Evolutionary conservation across 2,888 invertebrate genomes (phyloP), one percentile per base, ranked within the genome.

Genomic region (Watsonalla binaria): DNA sequence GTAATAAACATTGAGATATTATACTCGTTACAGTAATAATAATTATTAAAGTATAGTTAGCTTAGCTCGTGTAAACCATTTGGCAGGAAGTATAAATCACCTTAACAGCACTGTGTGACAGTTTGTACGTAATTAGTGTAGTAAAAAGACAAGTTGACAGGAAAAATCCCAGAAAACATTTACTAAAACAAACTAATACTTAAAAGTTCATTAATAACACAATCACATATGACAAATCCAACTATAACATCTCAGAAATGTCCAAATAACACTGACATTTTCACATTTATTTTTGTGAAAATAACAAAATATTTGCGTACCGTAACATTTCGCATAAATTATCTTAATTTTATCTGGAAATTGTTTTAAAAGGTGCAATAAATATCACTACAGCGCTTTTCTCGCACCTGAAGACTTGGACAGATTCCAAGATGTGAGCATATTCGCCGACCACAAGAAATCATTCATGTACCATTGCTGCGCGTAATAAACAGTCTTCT

Each of bases 391-490:
- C 61, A 65, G 67, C 62, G 59, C 60, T 65, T 69, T 70, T 72
- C 68, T 78, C 68, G 62, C 76, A 78, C 79, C 77, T 80, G 76
- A 69, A 63, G 54, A 59, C 53, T 72, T 76, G 72, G 76, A 74
- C 55, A 51, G 54, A 63, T 59, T 74, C 70, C 74, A 72, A 71
- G 65, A 55, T 52, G 58, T 56, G 55, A 62, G 61, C 57, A 59
- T 63, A 56, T 60, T 61, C 64, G 60, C 60, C 62, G 42, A 42
- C 52, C 47, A 35, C 51, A 58, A 51, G 34, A 61, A 57, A 61
- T 59, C 62, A 65, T 63, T 67, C 39, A 59, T 56, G 60, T 54
- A 58, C 65, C 69, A 68, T 64, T 66, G 63, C 69, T 56, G 56
- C 55, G 56, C 58, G 59, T 64, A 48, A 57, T 59, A 63, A 58